Percentiles rank a stretch among this genome's conserved stretches.
Evolutionary conservation across 2,797 vertebrate species (phyloP).

Genomic region (Xenentodon cancila): DNA sequence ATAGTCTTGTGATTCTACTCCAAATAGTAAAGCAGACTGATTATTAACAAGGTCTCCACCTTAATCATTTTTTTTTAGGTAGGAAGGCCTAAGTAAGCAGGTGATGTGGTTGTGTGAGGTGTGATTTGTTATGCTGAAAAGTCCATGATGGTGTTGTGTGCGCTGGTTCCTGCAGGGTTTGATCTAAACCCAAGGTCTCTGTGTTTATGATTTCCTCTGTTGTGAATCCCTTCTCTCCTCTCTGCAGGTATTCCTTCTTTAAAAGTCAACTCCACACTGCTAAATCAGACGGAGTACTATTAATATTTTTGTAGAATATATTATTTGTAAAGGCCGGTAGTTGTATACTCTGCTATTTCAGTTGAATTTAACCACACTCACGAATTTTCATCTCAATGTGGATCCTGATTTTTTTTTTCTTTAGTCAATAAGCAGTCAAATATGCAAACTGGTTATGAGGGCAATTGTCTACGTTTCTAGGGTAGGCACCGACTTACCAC

Average conservation of each 20-base stretch:
- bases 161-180: conserved; percentile 10
- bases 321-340: conserved; percentile 5
- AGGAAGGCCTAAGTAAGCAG: not conserved
- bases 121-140: conserved; percentile 34
- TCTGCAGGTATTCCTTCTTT: conserved; percentile 17
- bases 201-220: conserved; percentile 44
- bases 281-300: conserved; percentile 15
- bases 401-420: conserved; percentile 13
- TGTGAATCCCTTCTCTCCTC: conserved; percentile 47
- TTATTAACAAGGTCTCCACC: conserved; percentile 7
- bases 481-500: conserved; percentile 82
- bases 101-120: not conserved
- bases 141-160: conserved; percentile 14
- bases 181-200: conserved; percentile 52
- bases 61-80: not conserved
- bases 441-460: not conserved
- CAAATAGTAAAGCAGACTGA: not conserved
- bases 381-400: too few relatives aligned
- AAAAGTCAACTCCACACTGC: conserved; percentile 11
- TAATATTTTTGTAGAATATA: conserved; percentile 18
- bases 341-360: conserved; percentile 10
- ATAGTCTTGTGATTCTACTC: conserved; percentile 13
- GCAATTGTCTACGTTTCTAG: not conserved
- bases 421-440: conserved; percentile 10
- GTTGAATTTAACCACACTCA: conserved; percentile 6